These are phyloP conservation scores for Microchirus variegatus DNA, from an alignment of 2,797 vertebrate species.

Conservation along the genomic window DNA sequence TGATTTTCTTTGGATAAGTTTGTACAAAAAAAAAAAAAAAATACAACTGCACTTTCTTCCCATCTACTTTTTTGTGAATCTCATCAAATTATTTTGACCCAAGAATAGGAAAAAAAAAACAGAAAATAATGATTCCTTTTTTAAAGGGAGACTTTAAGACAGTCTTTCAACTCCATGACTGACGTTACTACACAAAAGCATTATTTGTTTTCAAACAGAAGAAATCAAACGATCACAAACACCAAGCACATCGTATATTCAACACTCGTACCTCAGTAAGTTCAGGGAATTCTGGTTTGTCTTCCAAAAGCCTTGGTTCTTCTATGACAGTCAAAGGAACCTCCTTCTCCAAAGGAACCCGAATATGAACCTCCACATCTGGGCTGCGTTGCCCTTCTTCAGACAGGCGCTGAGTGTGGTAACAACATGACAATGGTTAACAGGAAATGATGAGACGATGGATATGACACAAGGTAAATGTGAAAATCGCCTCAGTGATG, in stretches of 20 bases:
- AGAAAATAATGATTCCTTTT: too few relatives aligned
- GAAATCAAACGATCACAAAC: background rate
- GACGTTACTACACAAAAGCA: background rate
- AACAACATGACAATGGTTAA: conserved; percentile 1
- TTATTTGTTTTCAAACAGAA: background rate
- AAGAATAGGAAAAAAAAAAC: too few relatives aligned
- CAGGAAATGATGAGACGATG: background rate
- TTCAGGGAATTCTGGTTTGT: conserved; percentile 90
- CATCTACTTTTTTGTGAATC: too few relatives aligned
- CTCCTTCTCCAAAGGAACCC: conserved; percentile 95
- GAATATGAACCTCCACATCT: conserved; percentile 87
- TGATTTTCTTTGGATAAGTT: too few relatives aligned
- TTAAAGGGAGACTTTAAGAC: too few relatives aligned
- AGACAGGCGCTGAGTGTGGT: conserved; percentile 80
- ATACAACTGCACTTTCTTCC: too few relatives aligned
- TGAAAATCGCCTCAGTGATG: background rate
- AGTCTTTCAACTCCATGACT: too few relatives aligned
- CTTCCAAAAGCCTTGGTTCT: conserved; percentile 61
- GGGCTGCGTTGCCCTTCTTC: conserved; percentile 79
- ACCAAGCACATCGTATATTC: background rate
- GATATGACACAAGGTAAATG: background rate
- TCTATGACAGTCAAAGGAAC: conserved; percentile 86
- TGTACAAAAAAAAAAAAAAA: too few relatives aligned
- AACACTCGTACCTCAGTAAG: conserved; percentile 85
- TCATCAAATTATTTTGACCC: too few relatives aligned